Conservation (phyloP, 2,888 invertebrate genomes). For the Sepioteuthis lessoniana region DNA sequence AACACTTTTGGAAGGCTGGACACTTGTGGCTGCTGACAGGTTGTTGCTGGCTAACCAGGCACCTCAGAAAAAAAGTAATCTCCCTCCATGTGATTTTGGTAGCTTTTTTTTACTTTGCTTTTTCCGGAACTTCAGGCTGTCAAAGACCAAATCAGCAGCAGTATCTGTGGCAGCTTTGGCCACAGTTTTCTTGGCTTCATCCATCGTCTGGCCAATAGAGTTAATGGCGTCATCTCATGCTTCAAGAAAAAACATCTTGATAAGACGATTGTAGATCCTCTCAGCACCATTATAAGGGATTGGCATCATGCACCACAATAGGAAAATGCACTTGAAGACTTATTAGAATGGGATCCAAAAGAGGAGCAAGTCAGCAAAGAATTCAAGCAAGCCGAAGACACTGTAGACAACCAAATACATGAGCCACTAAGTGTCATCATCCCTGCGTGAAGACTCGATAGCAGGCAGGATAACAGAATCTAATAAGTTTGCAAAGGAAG, state of each 20-base stretch:
- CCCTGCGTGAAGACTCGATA: slow-evolving; percentile 78
- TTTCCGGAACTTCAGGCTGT: not conserved
- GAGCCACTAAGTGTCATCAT: slow-evolving; percentile 93
- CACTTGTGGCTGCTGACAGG: slow-evolving; percentile 35
- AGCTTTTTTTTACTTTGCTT: not conserved
- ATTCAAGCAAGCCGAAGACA: slow-evolving; percentile 92
- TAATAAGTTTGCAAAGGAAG: slow-evolving; percentile 94
- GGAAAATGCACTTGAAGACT: slow-evolving; percentile 83
- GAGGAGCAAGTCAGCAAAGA: slow-evolving; percentile 90
- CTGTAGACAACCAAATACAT: slow-evolving; percentile 99
- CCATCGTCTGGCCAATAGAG: slow-evolving; percentile 65
- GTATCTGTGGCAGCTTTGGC: slow-evolving; percentile 40
- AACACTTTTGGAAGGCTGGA: slow-evolving; percentile 42
- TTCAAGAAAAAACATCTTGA: slow-evolving; percentile 76
- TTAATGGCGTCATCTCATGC: slow-evolving; percentile 74
- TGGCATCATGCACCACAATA: slow-evolving; percentile 77
- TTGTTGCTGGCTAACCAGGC: not conserved
- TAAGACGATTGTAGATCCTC: slow-evolving; percentile 75
- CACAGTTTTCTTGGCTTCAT: slow-evolving; percentile 54
- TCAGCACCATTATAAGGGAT: slow-evolving; percentile 76
- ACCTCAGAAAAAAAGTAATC: slow-evolving; percentile 34
- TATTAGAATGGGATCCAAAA: slow-evolving; percentile 95
- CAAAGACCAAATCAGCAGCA: slow-evolving; percentile 34
- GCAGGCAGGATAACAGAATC: slow-evolving; percentile 96
- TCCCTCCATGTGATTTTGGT: not conserved